Conservation (phyloP, 35 echinoderm and acorn worm genomes). For the Chiridota heheva region DNA sequence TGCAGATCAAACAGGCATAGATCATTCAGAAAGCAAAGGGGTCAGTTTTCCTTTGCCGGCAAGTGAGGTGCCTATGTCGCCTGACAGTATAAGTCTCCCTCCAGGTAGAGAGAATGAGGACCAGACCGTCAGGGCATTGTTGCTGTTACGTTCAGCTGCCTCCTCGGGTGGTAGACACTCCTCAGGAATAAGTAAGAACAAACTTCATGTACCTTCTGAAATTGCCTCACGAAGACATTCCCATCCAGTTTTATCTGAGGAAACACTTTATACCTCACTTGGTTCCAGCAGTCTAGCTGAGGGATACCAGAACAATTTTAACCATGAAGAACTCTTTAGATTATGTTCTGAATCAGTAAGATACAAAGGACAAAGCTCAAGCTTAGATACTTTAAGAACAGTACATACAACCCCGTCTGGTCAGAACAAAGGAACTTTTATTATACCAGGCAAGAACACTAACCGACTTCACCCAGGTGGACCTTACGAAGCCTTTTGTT, state of each 20-base stretch:
- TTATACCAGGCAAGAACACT: slow-evolving; percentile 9
- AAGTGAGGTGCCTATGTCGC: slow-evolving; percentile 49
- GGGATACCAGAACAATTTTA: too few species aligned
- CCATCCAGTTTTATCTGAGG: slow-evolving; percentile 10
- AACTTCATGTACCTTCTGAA: slow-evolving; percentile 18
- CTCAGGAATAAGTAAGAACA: too few species aligned
- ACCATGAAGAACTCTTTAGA: too few species aligned
- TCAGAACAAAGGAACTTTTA: slow-evolving; percentile 20
- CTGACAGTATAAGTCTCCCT: slow-evolving; percentile 70
- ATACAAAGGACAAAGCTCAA: too few species aligned
- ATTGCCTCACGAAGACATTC: slow-evolving; percentile 38
- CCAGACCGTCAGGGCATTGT: slow-evolving; percentile 69
- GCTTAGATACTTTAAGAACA: too few species aligned
- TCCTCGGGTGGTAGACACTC: slow-evolving; percentile 28
- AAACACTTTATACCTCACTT: too few species aligned
- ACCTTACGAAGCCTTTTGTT: slow-evolving; percentile 69
- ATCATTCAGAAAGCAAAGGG: too few species aligned
- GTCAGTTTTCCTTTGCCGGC: too few species aligned
- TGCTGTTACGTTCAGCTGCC: slow-evolving; percentile 54
- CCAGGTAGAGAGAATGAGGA: slow-evolving; percentile 85
- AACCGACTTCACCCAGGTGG: slow-evolving; percentile 44
- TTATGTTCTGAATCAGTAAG: too few species aligned
- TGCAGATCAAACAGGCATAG: slow-evolving; percentile 41
- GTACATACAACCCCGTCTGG: too few species aligned
- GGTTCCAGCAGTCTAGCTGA: too few species aligned